Evolutionary conservation across 2,797 vertebrate genomes (phyloP).

Genomic region (Mallotus villosus): DNA sequence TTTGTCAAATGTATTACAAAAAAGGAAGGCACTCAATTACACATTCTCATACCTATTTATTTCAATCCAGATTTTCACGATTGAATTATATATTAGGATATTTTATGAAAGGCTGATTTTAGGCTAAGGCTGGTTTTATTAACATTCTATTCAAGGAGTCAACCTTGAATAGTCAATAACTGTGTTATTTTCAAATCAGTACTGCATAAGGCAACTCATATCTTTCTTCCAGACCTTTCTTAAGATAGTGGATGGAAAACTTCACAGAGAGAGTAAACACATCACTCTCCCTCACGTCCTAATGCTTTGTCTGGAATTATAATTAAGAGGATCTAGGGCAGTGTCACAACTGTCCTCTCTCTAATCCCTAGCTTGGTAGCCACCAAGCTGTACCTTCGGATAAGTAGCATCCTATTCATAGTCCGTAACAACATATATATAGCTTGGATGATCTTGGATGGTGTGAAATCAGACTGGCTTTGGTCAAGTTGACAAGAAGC

Average conservation of each 20-base stretch:
- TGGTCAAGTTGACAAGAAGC: background rate
- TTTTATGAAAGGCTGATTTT: no score
- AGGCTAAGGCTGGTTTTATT: no score
- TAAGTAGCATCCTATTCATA: background rate
- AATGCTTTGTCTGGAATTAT: background rate
- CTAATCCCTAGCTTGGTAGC: background rate
- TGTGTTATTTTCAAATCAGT: no score
- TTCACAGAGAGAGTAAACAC: background rate
- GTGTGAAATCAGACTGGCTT: background rate
- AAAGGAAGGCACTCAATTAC: no score
- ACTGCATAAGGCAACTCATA: no score
- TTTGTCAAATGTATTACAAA: no score
- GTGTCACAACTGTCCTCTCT: slow-evolving; percentile 2
- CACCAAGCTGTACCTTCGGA: background rate
- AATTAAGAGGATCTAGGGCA: slow-evolving; percentile 10
- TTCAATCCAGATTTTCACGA: no score
- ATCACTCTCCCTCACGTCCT: background rate
- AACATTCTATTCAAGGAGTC: no score
- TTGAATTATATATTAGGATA: no score
- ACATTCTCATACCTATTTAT: no score
- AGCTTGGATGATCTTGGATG: background rate
- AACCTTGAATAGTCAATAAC: no score
- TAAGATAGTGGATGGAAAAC: background rate
- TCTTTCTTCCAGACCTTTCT: background rate
- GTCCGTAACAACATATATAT: background rate